Conservation (phyloP, 2,797 vertebrate genomes). For the Pampus argenteus region DNA sequence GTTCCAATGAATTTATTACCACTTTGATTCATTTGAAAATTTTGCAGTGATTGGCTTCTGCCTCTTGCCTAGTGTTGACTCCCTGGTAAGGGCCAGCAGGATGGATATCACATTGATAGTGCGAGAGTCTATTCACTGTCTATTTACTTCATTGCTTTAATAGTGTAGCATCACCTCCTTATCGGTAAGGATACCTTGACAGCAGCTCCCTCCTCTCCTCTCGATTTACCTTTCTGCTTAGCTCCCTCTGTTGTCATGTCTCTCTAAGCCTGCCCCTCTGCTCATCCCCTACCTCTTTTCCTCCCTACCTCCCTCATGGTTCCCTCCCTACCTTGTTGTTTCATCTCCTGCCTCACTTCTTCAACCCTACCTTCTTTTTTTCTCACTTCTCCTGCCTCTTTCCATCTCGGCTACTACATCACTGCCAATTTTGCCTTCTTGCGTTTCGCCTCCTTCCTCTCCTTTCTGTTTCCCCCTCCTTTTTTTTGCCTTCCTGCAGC, state of each 20-base stretch:
- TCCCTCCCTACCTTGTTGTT: background rate
- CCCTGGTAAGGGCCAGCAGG: slow-evolving; percentile 60
- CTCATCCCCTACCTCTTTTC: slow-evolving; percentile 34
- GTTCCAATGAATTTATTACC: slow-evolving; percentile 9
- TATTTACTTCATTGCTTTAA: slow-evolving; percentile 51
- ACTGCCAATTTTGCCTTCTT: slow-evolving; percentile 53
- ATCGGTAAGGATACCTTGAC: slow-evolving; percentile 53
- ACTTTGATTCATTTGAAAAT: slow-evolving; percentile 33
- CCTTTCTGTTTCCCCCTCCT: slow-evolving; percentile 29
- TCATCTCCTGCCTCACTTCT: slow-evolving; percentile 20
- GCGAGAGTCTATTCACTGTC: slow-evolving; percentile 56
- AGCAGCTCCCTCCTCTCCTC: slow-evolving; percentile 54
- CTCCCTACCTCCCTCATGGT: slow-evolving; percentile 2
- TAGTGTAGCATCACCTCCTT: slow-evolving; percentile 41
- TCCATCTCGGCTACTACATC: slow-evolving; percentile 22
- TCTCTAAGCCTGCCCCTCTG: slow-evolving; percentile 34
- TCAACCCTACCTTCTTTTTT: slow-evolving; percentile 20
- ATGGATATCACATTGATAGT: slow-evolving; percentile 38
- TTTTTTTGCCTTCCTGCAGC: slow-evolving; percentile 57
- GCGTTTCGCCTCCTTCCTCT: slow-evolving; percentile 34
- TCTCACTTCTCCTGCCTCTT: slow-evolving; percentile 20
- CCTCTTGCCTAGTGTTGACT: slow-evolving; percentile 41
- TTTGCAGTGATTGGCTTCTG: slow-evolving; percentile 16
- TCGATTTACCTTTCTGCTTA: slow-evolving; percentile 48
- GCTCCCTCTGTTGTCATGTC: slow-evolving; percentile 54